phyloP scores from a whole-genome alignment of 1,140 invertebrate genomes.

The Ectropis grisescens region DNA sequence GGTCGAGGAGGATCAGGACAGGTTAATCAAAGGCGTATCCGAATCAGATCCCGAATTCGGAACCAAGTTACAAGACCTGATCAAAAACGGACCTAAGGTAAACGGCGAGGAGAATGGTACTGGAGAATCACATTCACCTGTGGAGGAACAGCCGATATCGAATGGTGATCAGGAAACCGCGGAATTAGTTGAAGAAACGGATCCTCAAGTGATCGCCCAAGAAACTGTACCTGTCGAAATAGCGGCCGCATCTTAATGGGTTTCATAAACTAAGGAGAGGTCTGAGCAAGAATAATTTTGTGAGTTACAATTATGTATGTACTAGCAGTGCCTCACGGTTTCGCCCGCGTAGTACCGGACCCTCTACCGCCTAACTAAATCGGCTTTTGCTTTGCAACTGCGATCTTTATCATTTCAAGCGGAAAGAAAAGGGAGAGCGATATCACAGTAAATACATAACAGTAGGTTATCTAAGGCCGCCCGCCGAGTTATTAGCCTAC shows the following conservation, averaged over 20 bases:
- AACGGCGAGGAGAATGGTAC: slow-evolving; percentile 28
- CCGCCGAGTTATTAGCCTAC: no score
- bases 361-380: no score
- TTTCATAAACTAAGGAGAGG: slow-evolving; percentile 1
- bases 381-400: no score
- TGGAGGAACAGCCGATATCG: slow-evolving; percentile 2
- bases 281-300: no score
- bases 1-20: slow-evolving; percentile 80
- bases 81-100: slow-evolving; percentile 38
- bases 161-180: slow-evolving; percentile 2
- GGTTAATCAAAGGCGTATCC: slow-evolving; percentile 76
- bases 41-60: slow-evolving; percentile 80
- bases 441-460: no score
- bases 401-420: no score
- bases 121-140: slow-evolving; percentile 9
- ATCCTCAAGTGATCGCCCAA: slow-evolving; percentile 16
- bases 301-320: no score
- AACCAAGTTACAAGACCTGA: slow-evolving; percentile 76
- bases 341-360: no score
- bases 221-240: slow-evolving; percentile 47
- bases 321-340: no score
- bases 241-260: slow-evolving; percentile 48
- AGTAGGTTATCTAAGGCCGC: no score
- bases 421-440: no score
- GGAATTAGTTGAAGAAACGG: slow-evolving; percentile 11